Evolutionary conservation across 2,797 vertebrate genomes (phyloP).

Genomic region (Tangara arthus): DNA sequence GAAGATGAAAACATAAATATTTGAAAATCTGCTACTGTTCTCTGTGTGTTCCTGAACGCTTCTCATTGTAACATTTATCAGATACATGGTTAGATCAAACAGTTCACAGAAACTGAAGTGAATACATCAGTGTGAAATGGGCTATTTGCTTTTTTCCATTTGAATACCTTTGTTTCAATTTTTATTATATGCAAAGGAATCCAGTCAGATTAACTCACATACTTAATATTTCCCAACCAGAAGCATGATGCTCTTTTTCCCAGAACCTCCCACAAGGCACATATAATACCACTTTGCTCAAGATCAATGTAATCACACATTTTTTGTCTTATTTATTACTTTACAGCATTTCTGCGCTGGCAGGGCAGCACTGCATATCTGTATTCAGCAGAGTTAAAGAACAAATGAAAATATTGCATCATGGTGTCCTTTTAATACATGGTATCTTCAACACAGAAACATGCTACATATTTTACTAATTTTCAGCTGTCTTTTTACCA

Average conservation of each 20-base stretch:
- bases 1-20: conserved; percentile 47
- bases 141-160: not conserved
- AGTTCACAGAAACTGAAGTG: not conserved
- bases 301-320: not conserved
- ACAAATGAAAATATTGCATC: not conserved
- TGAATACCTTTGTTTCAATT: not conserved
- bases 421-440: not conserved
- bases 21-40: conserved; percentile 33
- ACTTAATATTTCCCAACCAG: not conserved
- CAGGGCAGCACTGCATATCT: not conserved
- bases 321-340: not conserved
- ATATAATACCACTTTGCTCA: not conserved
- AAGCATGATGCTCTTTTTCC: not conserved
- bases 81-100: not conserved
- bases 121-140: not conserved
- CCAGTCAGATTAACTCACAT: not conserved
- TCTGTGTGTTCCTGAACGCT: not conserved
- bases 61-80: conserved; percentile 48
- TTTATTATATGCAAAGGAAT: not conserved
- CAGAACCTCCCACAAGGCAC: not conserved
- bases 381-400: not conserved
- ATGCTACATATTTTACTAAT: not conserved
- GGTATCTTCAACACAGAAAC: not conserved
- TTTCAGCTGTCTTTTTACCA: not conserved
- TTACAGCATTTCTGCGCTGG: not conserved